Percentiles rank a stretch among this genome's conserved stretches.
Conservation (phyloP, 2,888 invertebrate species). For the Cephus rjabovi region DNA sequence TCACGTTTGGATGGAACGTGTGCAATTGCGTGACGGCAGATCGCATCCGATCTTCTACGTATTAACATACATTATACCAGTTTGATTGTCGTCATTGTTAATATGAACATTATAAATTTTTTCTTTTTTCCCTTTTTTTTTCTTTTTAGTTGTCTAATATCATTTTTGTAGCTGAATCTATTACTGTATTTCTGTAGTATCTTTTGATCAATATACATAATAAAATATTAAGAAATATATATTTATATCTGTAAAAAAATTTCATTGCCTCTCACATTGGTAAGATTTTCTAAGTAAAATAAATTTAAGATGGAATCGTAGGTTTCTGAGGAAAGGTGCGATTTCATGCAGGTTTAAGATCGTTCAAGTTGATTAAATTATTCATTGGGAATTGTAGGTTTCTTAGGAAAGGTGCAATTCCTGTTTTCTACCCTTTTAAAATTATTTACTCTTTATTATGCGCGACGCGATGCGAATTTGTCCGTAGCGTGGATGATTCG, state of each 20-base stretch:
- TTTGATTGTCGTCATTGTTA: background rate
- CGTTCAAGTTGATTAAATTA: background rate
- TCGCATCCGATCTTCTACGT: conserved; percentile 1
- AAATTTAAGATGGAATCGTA: conserved; percentile 7
- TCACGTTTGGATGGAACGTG: background rate
- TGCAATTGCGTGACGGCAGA: background rate
- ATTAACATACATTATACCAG: background rate
- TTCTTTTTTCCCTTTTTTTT: background rate
- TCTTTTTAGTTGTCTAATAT: background rate
- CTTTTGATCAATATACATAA: background rate
- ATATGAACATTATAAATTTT: background rate
- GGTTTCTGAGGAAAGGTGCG: conserved; percentile 12
- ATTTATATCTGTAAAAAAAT: background rate
- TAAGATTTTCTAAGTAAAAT: background rate
- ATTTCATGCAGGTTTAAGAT: conserved; percentile 1
- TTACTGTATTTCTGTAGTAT: background rate
- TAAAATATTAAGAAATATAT: background rate
- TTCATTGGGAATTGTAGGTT: conserved; percentile 7
- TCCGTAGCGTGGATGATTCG: background rate
- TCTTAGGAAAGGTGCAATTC: conserved; percentile 7
- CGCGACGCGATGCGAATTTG: background rate
- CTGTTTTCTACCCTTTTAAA: background rate
- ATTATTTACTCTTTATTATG: background rate
- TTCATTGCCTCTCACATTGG: background rate
- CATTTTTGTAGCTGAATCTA: background rate